phyloP scores from a whole-genome alignment of 2,888 invertebrate genomes.

The Spatulosminthurus flaviceps region DNA sequence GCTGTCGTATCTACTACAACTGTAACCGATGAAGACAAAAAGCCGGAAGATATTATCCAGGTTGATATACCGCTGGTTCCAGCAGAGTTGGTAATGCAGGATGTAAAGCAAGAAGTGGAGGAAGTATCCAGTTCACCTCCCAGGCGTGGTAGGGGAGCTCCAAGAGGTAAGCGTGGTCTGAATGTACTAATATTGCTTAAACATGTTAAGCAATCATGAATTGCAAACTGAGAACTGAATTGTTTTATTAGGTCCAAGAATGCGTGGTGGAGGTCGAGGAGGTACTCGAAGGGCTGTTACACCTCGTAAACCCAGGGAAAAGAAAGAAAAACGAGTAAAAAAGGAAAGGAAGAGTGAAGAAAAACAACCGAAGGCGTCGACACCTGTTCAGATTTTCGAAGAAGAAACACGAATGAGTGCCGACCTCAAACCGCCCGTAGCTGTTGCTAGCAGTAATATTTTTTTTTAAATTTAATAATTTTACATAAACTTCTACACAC shows the following conservation, averaged over 20 bases:
- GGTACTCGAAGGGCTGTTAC: conserved; percentile 30
- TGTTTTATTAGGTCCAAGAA: conserved; percentile 35
- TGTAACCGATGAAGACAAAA: neutral
- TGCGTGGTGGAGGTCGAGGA: conserved; percentile 28
- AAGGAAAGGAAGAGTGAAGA: conserved; percentile 44
- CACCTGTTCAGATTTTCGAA: conserved; percentile 68
- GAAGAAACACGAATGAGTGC: conserved; percentile 71
- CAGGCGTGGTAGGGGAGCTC: neutral
- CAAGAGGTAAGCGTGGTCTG: conserved; percentile 30
- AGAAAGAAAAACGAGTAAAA: conserved; percentile 46
- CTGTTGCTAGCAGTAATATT: conserved; percentile 25
- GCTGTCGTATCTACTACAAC: neutral
- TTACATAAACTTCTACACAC: neutral
- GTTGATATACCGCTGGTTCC: conserved; percentile 9
- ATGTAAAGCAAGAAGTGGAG: neutral
- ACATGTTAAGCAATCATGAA: no score
- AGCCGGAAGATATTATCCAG: neutral
- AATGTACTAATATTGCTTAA: no score
- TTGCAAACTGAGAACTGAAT: no score
- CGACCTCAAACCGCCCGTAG: conserved; percentile 62
- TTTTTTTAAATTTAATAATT: neutral
- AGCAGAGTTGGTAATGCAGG: neutral
- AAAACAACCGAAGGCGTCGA: neutral
- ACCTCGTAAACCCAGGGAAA: conserved; percentile 45
- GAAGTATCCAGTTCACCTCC: conserved; percentile 4